Base-by-base conservation (phyloP, 2,113 vertebrate genomes). In the Pipra filicauda region DNA sequence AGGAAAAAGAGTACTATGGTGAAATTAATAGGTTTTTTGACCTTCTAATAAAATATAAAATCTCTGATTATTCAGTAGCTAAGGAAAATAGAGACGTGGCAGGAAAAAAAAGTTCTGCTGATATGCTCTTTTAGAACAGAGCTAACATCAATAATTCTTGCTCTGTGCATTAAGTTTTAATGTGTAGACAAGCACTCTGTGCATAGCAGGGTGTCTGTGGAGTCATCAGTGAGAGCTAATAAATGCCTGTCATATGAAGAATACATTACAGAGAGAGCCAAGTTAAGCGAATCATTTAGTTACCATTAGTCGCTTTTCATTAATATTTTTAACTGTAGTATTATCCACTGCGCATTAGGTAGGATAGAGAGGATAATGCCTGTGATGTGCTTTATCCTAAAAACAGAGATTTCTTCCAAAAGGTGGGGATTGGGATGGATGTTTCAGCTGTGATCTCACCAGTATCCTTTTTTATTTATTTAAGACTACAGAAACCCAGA, bases 81-180 rank as follows among this genome's bases (percentile, higher is more conserved):
- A 51, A 85, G 57, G 46, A 94, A 93, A 93, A 73, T 75, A 74
- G 52, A 91, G 17, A 30, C 26, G 6, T 65, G 28, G 55, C 44
- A 59, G 17, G 17, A 5, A n/a, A 67, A 74, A 83, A 95, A 51
- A 59, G 31, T 78, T 69, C 44, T 85, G 52, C 77, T 88, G 91
- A 43, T 87, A 39, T n/a, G 65, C 75, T 71, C 75, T 93, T 91
- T 95, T 89, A 82, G 66, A 96, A 85, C 41, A 69, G 90, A 88
- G 84, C 85, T 89, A 78, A 55, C 72, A 83, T 95, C 95, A 92
- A 74, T 97, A 94, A 89, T 87, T 92, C 78, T 94, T 92, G 52
- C 70, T 86, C 86, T 90, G 66, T 89, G 59, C 88, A 95, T 95
- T 92, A 95, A 95, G 91, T 83, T 97, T 96, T 96, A 96, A 95